Conservation (phyloP, 2,113 vertebrate species). For the Macroglossus sobrinus region DNA sequence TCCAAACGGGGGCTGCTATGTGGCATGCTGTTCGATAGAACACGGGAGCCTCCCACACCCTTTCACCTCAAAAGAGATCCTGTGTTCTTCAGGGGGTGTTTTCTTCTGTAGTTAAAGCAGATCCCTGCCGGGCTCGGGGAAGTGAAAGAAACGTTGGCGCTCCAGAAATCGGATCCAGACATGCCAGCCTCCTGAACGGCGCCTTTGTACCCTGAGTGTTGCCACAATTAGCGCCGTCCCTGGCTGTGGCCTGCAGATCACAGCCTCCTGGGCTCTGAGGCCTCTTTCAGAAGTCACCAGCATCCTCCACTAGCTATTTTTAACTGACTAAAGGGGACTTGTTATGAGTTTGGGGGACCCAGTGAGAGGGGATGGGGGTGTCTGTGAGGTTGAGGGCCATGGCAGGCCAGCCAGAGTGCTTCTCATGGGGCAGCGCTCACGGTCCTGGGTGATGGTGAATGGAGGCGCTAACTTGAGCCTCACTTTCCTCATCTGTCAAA, state of each 20-base stretch:
- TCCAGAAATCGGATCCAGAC: constrained; percentile 66
- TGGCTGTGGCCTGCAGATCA: constrained; percentile 50
- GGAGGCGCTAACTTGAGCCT: rapidly evolving
- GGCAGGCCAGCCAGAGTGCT: neutral
- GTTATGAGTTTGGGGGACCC: neutral
- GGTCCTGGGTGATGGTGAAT: rapidly evolving
- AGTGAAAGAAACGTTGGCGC: constrained; percentile 50
- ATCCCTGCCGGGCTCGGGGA: neutral
- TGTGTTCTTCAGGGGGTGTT: neutral
- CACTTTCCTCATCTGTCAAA: neutral
- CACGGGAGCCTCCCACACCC: neutral
- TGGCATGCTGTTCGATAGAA: neutral
- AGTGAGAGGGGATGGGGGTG: rapidly evolving
- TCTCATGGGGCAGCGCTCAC: rapidly evolving
- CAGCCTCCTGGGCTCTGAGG: neutral
- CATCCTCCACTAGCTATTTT: neutral
- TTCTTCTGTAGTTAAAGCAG: constrained; percentile 25
- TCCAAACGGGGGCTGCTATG: neutral
- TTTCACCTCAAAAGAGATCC: neutral
- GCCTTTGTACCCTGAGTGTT: constrained; percentile 55
- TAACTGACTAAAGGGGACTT: neutral
- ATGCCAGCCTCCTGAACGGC: constrained; percentile 43
- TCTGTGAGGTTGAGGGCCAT: neutral
- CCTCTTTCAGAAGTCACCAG: neutral
- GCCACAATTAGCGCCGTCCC: constrained; percentile 62